A percentile compares a stretch with the other conserved stretches of the same genome.
Evolutionary conservation across 2,113 vertebrate genomes (phyloP).

Genomic region (Brevimyrus niger): DNA sequence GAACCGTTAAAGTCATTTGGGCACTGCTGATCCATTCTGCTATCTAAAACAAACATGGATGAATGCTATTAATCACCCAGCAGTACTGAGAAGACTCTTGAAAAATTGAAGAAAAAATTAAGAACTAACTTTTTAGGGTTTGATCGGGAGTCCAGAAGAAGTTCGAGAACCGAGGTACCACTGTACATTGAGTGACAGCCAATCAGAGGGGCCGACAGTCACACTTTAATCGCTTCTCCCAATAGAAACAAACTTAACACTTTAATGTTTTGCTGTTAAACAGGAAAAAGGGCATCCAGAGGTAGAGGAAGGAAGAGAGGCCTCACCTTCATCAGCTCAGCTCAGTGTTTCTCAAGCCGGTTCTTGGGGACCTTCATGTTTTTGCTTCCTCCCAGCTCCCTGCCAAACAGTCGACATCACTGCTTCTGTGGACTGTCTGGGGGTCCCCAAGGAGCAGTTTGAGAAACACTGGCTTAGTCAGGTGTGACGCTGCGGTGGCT

Average conservation of each 20-base stretch:
- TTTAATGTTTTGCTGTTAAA: background rate
- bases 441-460: background rate
- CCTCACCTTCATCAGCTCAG: conserved; percentile 7
- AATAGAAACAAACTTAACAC: background rate
- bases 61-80: conserved; percentile 19
- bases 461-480: conserved; percentile 5
- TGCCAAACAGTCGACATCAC: background rate
- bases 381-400: background rate
- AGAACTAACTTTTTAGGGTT: no score
- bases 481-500: conserved; percentile 16
- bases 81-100: conserved; percentile 6
- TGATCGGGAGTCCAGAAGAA: no score
- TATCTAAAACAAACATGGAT: conserved; percentile 23
- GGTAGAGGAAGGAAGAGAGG: background rate
- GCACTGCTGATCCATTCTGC: conserved; percentile 5
- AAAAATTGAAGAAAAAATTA: no score
- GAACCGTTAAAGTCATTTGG: background rate
- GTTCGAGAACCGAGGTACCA: no score
- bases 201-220: background rate
- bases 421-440: background rate
- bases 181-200: background rate
- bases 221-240: background rate
- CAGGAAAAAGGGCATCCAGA: background rate
- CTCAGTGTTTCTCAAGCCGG: background rate
- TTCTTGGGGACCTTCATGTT: background rate